Conservation (phyloP, 2,888 invertebrate species). For the Poecilus cupreus region DNA sequence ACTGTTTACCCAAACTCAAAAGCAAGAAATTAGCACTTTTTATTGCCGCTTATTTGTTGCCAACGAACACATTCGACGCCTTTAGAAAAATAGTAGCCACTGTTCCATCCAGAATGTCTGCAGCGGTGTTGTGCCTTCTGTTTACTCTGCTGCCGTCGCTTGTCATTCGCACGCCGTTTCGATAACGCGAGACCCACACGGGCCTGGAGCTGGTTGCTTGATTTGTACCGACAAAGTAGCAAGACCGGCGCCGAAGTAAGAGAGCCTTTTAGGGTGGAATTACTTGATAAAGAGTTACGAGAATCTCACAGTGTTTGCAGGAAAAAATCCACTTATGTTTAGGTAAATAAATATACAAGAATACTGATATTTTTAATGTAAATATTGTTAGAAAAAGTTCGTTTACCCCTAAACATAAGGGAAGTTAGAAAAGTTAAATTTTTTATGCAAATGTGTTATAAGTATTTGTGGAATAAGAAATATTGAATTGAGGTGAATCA, state of each 20-base stretch:
- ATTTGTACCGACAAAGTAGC: background rate
- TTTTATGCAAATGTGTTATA: no score
- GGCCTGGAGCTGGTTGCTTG: background rate
- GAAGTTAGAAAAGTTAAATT: no score
- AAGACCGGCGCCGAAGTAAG: background rate
- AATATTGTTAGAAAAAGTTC: no score
- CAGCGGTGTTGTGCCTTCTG: constrained; percentile 13
- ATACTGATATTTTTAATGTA: no score
- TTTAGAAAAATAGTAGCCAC: background rate
- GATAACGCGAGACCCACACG: constrained; percentile 43
- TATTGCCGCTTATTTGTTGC: constrained; percentile 8
- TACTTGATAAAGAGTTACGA: no score
- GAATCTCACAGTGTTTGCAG: no score
- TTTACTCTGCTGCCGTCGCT: constrained; percentile 38
- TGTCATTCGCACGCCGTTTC: constrained; percentile 46
- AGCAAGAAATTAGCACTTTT: constrained; percentile 17
- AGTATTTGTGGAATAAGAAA: no score
- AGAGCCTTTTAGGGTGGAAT: background rate
- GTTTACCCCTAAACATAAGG: no score
- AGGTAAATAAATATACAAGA: no score
- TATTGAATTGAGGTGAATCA: no score
- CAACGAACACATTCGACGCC: constrained; percentile 34
- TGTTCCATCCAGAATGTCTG: background rate
- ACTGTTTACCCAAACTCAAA: background rate
- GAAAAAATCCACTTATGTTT: no score